Conservation (phyloP, 1,140 invertebrate species). For the Potamilus streckersoni region DNA sequence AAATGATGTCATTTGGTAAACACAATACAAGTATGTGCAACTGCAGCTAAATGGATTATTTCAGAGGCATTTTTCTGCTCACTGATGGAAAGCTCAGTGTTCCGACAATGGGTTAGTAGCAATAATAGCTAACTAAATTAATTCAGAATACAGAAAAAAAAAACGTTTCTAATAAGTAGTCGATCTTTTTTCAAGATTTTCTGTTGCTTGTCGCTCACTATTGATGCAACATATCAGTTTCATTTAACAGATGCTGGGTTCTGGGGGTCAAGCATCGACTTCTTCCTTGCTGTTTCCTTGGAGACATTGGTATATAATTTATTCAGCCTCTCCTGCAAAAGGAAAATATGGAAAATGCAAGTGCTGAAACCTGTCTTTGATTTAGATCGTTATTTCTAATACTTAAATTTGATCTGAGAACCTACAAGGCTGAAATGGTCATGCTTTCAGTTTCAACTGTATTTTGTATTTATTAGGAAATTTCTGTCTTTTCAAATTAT, state of each 20-base stretch:
- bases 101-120: no score
- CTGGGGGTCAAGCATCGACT: conserved; percentile 73
- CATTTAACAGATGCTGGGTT: conserved; percentile 1
- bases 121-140: no score
- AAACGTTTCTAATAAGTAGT: no score
- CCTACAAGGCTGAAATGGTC: not conserved
- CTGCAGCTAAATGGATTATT: no score
- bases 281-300: conserved; percentile 81
- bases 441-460: not conserved
- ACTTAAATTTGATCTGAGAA: not conserved
- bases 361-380: conserved; percentile 7
- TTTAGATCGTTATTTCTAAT: conserved; percentile 2
- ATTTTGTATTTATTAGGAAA: not conserved
- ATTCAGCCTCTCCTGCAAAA: conserved; percentile 81
- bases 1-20: no score
- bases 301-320: conserved; percentile 84
- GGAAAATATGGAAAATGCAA: conserved; percentile 40
- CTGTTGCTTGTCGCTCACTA: no score
- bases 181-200: no score
- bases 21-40: no score
- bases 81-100: no score
- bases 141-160: no score
- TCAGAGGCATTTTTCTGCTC: no score
- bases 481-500: not conserved
- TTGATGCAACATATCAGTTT: no score